Percentiles rank a stretch among this genome's conserved stretches.
Evolutionary conservation across 2,113 vertebrate genomes (phyloP).

Genomic region (Mesembrinibis cayennensis): DNA sequence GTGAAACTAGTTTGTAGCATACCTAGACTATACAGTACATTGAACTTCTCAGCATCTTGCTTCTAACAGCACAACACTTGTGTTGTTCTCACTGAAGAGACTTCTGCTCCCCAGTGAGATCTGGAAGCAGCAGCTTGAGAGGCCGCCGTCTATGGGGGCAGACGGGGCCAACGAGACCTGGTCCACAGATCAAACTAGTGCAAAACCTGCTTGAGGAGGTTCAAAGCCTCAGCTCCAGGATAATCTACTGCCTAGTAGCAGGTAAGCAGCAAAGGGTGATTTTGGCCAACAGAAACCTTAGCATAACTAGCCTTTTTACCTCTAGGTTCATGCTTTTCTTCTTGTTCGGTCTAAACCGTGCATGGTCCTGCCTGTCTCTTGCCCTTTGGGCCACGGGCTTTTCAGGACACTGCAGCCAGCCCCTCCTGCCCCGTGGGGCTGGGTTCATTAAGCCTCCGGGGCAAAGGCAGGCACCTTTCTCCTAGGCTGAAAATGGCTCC

Average conservation of each 20-base stretch:
- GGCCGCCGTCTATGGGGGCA: accelerated
- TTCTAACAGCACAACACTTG: neutral
- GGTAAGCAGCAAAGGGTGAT: neutral
- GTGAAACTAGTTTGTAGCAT: neutral
- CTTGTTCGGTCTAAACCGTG: neutral
- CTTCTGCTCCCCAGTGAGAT: neutral
- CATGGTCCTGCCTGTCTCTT: neutral
- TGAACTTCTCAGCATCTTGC: neutral
- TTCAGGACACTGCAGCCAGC: neutral
- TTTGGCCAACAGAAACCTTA: neutral
- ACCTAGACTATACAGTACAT: accelerated
- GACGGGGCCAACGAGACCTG: accelerated
- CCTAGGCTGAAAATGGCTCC: neutral
- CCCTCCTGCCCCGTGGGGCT: neutral
- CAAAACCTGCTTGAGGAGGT: neutral
- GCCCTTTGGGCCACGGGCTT: neutral
- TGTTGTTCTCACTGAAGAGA: neutral
- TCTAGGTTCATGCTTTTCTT: neutral
- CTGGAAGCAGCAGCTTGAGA: neutral
- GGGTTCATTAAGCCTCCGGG: neutral
- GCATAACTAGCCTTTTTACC: neutral
- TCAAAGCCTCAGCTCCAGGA: neutral
- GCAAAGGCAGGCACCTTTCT: neutral
- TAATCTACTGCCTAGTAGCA: neutral
- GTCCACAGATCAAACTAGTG: neutral